Evolutionary conservation across 1,140 invertebrate genomes (phyloP).

Genomic region (Bicyclus anynana): DNA sequence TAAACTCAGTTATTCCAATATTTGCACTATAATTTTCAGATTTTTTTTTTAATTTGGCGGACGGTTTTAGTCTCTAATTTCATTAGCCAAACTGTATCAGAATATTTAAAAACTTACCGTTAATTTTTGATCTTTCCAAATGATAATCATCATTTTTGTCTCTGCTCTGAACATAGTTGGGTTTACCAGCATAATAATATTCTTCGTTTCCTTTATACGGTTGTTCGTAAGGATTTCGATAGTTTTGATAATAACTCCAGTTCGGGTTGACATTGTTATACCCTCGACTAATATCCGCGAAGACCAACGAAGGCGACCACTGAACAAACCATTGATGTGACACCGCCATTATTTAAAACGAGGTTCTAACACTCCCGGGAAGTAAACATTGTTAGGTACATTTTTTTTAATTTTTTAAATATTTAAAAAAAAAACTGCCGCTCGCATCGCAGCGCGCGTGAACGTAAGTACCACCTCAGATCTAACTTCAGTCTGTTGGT

Average conservation of each 20-base stretch:
- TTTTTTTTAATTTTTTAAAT: not conserved
- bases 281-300: constrained; percentile 52
- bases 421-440: not conserved
- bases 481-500: constrained; percentile 16
- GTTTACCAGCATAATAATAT: not conserved
- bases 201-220: not conserved
- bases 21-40: too few species aligned
- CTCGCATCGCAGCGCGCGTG: not conserved
- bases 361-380: constrained; percentile 18
- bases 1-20: too few species aligned
- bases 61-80: too few species aligned
- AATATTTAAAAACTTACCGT: constrained; percentile 10
- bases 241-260: constrained; percentile 33
- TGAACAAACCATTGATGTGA: constrained; percentile 71
- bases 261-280: constrained; percentile 44
- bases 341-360: constrained; percentile 31
- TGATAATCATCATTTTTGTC: not conserved
- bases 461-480: constrained; percentile 12
- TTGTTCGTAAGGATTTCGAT: constrained; percentile 22
- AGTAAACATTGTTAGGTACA: not conserved
- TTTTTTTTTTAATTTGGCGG: too few species aligned
- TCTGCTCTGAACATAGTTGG: not conserved
- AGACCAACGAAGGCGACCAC: constrained; percentile 56
- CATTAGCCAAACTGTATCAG: too few species aligned
- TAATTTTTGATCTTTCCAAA: not conserved